phyloP scores from a whole-genome alignment of 2,113 vertebrate species.

The Azemiops feae region DNA sequence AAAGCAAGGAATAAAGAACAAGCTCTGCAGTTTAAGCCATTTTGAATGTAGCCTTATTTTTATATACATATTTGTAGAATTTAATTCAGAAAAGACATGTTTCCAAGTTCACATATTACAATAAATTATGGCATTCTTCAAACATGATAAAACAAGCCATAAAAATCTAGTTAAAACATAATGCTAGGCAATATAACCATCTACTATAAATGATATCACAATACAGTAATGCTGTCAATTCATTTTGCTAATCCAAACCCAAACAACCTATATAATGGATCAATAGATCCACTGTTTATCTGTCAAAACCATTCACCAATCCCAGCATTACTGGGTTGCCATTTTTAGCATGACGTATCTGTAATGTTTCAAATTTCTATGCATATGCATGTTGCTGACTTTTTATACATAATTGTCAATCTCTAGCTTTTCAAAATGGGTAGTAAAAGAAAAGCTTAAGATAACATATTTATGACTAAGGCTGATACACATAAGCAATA shows the following conservation, averaged over 20 bases:
- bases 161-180: neutral
- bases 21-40: neutral
- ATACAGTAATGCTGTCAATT: neutral
- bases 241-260: neutral
- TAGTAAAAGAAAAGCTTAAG: neutral
- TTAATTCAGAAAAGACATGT: neutral
- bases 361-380: neutral
- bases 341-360: neutral
- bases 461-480: too few species aligned
- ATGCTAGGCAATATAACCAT: neutral
- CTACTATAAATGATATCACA: neutral
- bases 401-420: neutral
- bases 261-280: neutral
- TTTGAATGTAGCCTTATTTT: neutral
- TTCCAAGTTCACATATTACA: neutral
- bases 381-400: neutral
- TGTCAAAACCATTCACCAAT: neutral
- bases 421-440: neutral
- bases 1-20: neutral
- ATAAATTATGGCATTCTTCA: neutral
- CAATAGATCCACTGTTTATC: neutral
- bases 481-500: too few species aligned
- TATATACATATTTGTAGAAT: neutral
- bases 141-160: neutral
- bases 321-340: neutral